Base-by-base conservation (phyloP, 2,888 invertebrate genomes). In the Epinotia bilunana region DNA sequence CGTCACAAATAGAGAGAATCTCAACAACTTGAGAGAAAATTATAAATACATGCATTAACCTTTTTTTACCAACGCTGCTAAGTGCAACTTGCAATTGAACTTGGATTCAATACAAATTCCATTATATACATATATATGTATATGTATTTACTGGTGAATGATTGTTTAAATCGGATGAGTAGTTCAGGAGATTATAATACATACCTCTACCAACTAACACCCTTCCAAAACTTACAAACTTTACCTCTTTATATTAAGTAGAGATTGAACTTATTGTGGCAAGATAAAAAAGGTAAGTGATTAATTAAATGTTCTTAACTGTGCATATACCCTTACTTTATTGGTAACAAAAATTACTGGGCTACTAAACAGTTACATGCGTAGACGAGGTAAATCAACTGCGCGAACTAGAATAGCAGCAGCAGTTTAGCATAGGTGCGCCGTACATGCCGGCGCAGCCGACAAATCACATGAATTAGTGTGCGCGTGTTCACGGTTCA, bases 401-500 rank as follows among this genome's bases (percentile, higher is more conserved):
- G n/a, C n/a, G n/a, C 53, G 53, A 53, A 16, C 49, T n/a, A 6
- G 53, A 53, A 53, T n/a, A n/a, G 13, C 12, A 13, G 16, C 9
- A 16, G 28, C 12, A 16, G 58, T 28, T 39, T 33, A 16, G 20
- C 73, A 67, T 72, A 67, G 64, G 74, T 64, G 65, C 78, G 77
- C 13, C 16, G 58, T 74, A 76, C 61, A 71, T 73, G 64, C 67
- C 60, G 68, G 65, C 76, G 78, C 74, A 77, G 79, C 77, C 79
- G 23, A 23, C 28, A 63, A 58, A 60, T 20, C 62, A 58, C 39
- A 67, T 71, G 69, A 74, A 80, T 83, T 79, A 78, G 78, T 79
- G 80, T 80, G 77, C 77, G 76, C 74, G 77, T 79, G 82, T 83
- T 83, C 86, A 83, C 83, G 85, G 82, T 80, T 83, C 86, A 85